These are phyloP conservation scores for Gonatopus flavifemur DNA, from an alignment of 1,140 invertebrate species.

Conservation along the genomic window DNA sequence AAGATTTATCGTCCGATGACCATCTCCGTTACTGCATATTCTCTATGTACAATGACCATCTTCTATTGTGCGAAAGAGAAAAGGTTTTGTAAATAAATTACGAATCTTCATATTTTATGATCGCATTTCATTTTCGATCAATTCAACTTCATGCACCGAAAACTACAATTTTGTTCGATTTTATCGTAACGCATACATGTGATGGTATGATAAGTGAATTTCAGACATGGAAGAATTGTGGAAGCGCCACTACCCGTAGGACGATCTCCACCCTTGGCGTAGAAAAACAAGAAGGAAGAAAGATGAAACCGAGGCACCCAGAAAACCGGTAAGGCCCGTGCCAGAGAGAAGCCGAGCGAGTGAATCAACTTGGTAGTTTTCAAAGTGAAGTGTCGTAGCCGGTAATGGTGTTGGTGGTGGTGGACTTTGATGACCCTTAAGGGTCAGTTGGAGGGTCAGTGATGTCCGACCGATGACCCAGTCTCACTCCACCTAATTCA, in stretches of 20 bases:
- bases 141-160: too few relatives aligned
- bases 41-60: too few relatives aligned
- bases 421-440: conserved; percentile 28
- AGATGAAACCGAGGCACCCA: neutral
- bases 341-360: conserved; percentile 26
- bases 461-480: conserved; percentile 53
- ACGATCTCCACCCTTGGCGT: too few relatives aligned
- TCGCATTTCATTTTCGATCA: too few relatives aligned
- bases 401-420: conserved; percentile 18
- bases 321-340: conserved; percentile 49
- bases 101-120: too few relatives aligned
- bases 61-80: too few relatives aligned
- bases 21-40: neutral
- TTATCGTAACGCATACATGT: too few relatives aligned
- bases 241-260: conserved; percentile 4
- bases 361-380: conserved; percentile 31
- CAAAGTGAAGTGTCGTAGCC: conserved; percentile 27
- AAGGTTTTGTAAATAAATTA: too few relatives aligned
- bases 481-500: too few relatives aligned
- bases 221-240: too few relatives aligned
- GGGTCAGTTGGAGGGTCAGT: conserved; percentile 47
- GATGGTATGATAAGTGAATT: too few relatives aligned
- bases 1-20: neutral
- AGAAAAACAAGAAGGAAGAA: neutral
- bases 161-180: too few relatives aligned